Conservation (phyloP, 2,113 vertebrate species). For the Cyrtonyx montezumae region DNA sequence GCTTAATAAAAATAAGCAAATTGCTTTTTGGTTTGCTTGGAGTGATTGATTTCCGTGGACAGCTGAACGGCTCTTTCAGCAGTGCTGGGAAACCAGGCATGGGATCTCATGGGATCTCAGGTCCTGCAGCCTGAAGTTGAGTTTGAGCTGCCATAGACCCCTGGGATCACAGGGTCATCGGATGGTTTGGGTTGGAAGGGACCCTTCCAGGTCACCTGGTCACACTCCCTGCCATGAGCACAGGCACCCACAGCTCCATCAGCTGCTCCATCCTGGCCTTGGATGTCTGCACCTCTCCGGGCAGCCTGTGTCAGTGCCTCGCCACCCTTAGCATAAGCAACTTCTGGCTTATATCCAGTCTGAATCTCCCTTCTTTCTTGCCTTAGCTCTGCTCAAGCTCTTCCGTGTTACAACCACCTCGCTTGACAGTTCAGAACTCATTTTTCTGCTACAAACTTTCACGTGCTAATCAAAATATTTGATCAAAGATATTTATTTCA, state of each 20-base stretch:
- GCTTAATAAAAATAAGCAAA: background rate
- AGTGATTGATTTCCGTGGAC: background rate
- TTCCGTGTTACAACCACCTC: fast-evolving
- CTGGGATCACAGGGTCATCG: no score
- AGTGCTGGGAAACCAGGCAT: background rate
- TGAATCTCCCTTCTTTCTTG: no score
- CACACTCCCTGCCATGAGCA: no score
- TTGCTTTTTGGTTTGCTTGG: background rate
- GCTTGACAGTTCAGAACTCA: background rate
- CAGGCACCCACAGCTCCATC: no score
- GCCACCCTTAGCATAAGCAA: no score
- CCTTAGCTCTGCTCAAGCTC: background rate
- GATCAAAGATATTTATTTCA: background rate
- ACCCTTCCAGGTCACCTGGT: no score
- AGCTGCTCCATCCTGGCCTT: no score
- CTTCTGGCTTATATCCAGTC: no score
- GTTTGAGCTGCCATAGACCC: background rate
- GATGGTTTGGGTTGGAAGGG: no score
- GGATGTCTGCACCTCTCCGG: no score
- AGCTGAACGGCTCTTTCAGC: background rate
- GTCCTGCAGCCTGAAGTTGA: background rate
- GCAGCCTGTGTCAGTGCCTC: no score
- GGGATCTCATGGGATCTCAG: fast-evolving
- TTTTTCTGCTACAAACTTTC: background rate
- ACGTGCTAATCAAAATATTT: background rate